Conservation (phyloP, 2,888 invertebrate genomes). For the Melinopterus prodromus region DNA sequence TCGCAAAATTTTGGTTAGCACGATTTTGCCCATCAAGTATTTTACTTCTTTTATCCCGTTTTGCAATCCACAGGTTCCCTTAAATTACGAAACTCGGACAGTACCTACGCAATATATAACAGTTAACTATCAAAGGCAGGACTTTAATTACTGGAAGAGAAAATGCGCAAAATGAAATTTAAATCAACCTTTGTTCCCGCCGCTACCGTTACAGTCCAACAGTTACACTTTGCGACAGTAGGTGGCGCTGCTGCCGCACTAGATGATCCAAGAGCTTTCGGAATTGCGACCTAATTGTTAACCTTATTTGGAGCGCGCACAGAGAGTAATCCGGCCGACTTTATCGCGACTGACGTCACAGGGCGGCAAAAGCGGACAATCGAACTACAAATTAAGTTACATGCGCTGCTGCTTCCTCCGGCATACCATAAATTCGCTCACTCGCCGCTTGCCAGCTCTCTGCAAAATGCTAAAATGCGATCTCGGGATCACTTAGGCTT, state of each 20-base stretch:
- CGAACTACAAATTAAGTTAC: background rate
- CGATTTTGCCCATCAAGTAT: too few relatives aligned
- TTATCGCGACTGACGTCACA: slow-evolving; percentile 4
- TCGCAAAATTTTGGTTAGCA: too few relatives aligned
- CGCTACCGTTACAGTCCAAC: background rate
- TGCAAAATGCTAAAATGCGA: background rate
- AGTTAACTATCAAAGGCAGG: slow-evolving; percentile 13
- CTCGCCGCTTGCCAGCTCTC: background rate
- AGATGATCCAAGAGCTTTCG: slow-evolving; percentile 16
- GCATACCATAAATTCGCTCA: background rate
- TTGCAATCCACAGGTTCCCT: too few relatives aligned
- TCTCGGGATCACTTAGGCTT: background rate
- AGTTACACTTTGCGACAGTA: background rate
- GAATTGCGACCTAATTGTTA: slow-evolving; percentile 40
- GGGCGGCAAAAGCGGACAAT: background rate
- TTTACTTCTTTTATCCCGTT: too few relatives aligned
- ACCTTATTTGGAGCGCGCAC: slow-evolving; percentile 39
- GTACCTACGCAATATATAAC: background rate
- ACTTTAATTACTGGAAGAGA: slow-evolving; percentile 18
- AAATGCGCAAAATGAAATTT: slow-evolving; percentile 8
- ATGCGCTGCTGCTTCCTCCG: background rate
- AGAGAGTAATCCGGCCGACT: background rate
- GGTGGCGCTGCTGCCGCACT: slow-evolving; percentile 8
- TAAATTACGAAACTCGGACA: background rate
- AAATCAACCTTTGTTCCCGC: slow-evolving; percentile 17